Percentiles rank a stretch among this genome's conserved stretches.
phyloP scores from a whole-genome alignment of 2,797 vertebrate species.

The Ctenosaura bakeri region DNA sequence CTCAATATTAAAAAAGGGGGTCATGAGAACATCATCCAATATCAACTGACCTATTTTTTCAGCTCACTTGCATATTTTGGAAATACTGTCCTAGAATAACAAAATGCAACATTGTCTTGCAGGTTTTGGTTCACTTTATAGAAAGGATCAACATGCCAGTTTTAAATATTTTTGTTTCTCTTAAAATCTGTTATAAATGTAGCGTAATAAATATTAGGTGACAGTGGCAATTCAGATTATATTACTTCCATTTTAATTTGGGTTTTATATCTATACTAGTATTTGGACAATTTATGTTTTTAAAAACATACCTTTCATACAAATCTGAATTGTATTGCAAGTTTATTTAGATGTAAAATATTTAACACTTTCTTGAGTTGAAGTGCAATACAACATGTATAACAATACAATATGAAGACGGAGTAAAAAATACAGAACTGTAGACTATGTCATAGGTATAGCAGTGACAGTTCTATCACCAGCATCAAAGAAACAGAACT shows the following conservation, averaged over 20 bases:
- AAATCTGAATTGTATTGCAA: conserved; percentile 17
- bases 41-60: conserved; percentile 67
- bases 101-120: conserved; percentile 5
- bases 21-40: conserved; percentile 50
- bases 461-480: too few relatives aligned
- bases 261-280: neutral
- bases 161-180: conserved; percentile 10
- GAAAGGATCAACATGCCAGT: neutral
- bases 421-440: too few relatives aligned
- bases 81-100: conserved; percentile 35
- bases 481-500: too few relatives aligned
- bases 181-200: neutral
- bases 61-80: conserved; percentile 31
- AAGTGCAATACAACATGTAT: neutral
- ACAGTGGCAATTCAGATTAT: neutral
- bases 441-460: too few relatives aligned
- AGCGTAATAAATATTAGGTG: conserved; percentile 19
- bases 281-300: conserved; percentile 1
- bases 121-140: neutral
- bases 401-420: too few relatives aligned
- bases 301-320: conserved; percentile 10
- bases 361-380: neutral
- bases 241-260: conserved; percentile 18
- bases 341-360: conserved; percentile 22
- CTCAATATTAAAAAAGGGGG: conserved; percentile 60